phyloP scores from a whole-genome alignment of 2,888 invertebrate genomes.

The Salticus scenicus region DNA sequence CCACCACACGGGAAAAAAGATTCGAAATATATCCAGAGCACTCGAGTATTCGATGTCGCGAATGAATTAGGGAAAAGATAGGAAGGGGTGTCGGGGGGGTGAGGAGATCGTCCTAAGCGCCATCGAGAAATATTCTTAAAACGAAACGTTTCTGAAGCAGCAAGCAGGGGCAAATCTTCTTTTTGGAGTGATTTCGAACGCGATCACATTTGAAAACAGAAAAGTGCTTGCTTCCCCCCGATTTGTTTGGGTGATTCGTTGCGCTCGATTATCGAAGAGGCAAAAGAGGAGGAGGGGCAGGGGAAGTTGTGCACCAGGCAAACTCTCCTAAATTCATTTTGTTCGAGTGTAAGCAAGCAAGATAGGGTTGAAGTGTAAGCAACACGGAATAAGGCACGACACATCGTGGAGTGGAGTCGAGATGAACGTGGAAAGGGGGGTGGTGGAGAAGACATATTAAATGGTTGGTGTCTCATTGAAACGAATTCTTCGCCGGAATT shows the following conservation, averaged over 20 bases:
- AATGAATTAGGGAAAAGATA: background rate
- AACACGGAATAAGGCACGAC: background rate
- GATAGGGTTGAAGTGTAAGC: background rate
- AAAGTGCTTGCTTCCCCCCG: background rate
- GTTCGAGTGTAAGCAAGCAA: conserved; percentile 5
- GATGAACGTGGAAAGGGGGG: background rate
- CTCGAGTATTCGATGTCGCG: conserved; percentile 1
- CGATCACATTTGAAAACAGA: conserved; percentile 1
- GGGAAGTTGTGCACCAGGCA: too few species aligned
- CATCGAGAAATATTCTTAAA: conserved; percentile 5
- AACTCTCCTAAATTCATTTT: conserved; percentile 21
- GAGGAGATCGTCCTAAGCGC: too few species aligned
- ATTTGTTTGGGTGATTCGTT: background rate
- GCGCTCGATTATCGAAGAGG: background rate
- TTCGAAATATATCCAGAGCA: background rate
- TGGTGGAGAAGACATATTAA: background rate
- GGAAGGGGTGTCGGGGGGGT: too few species aligned
- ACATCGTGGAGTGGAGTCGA: background rate
- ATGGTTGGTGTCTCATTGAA: background rate
- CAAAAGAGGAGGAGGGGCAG: background rate
- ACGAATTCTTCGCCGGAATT: background rate
- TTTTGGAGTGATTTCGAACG: conserved; percentile 9
- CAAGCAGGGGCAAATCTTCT: conserved; percentile 3
- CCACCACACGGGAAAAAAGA: conserved; percentile 18
- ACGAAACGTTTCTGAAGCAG: background rate